These are phyloP conservation scores for Mugil cephalus DNA, from an alignment of 2,113 vertebrate species.

Conservation along the genomic window DNA sequence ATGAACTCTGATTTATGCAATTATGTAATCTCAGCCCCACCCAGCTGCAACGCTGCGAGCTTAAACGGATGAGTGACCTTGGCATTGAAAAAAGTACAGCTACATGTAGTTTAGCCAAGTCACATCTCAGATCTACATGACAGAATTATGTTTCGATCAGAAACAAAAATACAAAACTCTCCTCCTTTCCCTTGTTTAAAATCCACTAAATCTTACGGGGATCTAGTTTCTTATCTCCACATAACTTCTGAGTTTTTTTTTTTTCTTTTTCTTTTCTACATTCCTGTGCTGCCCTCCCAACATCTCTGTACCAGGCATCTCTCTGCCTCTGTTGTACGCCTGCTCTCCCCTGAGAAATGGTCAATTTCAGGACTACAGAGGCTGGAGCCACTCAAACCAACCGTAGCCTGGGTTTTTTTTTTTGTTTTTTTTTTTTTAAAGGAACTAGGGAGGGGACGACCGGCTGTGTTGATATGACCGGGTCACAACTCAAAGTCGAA, in stretches of 20 bases:
- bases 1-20: constrained; percentile 23
- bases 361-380: constrained; percentile 25
- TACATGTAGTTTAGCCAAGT: constrained; percentile 26
- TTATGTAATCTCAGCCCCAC: constrained; percentile 57
- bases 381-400: constrained; percentile 36
- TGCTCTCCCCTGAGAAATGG: constrained; percentile 18
- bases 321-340: constrained; percentile 15
- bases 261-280: background rate
- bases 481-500: constrained; percentile 54
- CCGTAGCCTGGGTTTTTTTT: constrained; percentile 23
- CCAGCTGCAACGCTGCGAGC: constrained; percentile 31
- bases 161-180: constrained; percentile 15
- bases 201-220: constrained; percentile 10
- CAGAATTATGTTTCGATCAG: constrained; percentile 2
- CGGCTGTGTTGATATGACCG: constrained; percentile 65
- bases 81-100: constrained; percentile 16
- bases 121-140: constrained; percentile 1
- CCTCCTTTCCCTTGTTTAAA: constrained; percentile 17
- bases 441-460: constrained; percentile 18
- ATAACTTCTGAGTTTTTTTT: background rate
- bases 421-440: too few relatives aligned
- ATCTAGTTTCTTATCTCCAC: constrained; percentile 32
- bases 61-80: constrained; percentile 37
- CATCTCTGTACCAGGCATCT: constrained; percentile 39
- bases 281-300: constrained; percentile 48